phyloP scores from a whole-genome alignment of 35 echinoderm and acorn worm genomes.

The Ptychodera flava region DNA sequence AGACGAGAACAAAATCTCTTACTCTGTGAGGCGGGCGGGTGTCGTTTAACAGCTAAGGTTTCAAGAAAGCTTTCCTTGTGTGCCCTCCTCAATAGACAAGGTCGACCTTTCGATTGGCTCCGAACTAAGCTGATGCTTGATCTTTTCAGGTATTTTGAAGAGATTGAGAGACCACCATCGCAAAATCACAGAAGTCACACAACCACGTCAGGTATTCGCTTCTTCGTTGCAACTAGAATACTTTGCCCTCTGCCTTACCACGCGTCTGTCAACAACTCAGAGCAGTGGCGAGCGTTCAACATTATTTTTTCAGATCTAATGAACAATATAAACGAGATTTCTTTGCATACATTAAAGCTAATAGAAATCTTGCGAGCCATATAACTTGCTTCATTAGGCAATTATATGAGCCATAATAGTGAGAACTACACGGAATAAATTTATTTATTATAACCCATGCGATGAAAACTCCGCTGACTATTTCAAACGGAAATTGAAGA shows the following conservation, averaged over 20 bases:
- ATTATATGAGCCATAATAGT: background rate
- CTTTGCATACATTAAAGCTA: background rate
- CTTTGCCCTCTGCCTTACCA: too few relatives aligned
- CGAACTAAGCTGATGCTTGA: background rate
- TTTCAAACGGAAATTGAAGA: background rate
- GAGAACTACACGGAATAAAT: background rate
- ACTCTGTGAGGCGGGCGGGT: background rate
- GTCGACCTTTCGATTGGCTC: background rate
- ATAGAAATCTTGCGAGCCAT: background rate
- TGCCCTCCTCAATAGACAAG: background rate
- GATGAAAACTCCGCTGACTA: background rate
- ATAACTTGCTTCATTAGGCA: background rate
- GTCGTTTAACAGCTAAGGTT: background rate
- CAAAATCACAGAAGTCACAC: background rate
- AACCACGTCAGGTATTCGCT: background rate
- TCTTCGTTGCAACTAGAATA: background rate
- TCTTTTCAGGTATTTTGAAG: background rate
- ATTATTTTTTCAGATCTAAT: background rate
- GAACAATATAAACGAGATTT: background rate
- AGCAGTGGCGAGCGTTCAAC: too few relatives aligned
- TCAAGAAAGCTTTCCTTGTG: background rate
- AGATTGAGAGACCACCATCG: background rate
- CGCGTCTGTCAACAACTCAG: too few relatives aligned
- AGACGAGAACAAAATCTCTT: background rate
- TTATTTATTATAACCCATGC: background rate